phyloP scores from a whole-genome alignment of 30 jellyfish, hydroid and myxozoan species.

The Rhopilema esculentum region DNA sequence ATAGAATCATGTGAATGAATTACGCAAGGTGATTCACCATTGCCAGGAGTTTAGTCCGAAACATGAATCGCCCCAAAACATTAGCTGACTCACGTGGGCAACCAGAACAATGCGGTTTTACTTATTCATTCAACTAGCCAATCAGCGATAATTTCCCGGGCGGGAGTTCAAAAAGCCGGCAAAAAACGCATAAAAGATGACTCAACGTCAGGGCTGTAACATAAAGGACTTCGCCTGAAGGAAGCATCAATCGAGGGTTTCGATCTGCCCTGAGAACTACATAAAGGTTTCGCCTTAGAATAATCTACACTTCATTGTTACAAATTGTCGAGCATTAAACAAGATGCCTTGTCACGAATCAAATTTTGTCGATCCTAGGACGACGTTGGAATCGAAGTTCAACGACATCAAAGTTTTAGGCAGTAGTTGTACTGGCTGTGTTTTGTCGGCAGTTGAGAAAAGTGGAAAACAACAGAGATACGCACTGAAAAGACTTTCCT shows the following conservation, averaged over 20 bases:
- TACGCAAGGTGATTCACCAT: slow-evolving; percentile 31
- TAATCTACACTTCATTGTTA: not conserved
- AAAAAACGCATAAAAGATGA: slow-evolving; percentile 60
- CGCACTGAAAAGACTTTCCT: slow-evolving; percentile 93
- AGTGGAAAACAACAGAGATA: slow-evolving; percentile 72
- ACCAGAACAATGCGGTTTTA: slow-evolving; percentile 47
- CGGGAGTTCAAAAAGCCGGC: slow-evolving; percentile 81
- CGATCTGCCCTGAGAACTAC: slow-evolving; percentile 8
- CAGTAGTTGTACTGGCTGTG: slow-evolving; percentile 95
- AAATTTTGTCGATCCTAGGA: slow-evolving; percentile 43
- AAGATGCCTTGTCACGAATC: slow-evolving; percentile 76
- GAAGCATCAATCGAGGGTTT: slow-evolving; percentile 13
- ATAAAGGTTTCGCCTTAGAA: not conserved
- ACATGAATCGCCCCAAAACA: slow-evolving; percentile 30
- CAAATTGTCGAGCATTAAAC: not conserved
- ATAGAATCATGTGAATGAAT: not conserved
- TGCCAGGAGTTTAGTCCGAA: slow-evolving; percentile 10
- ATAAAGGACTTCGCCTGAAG: slow-evolving; percentile 19
- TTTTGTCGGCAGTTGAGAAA: slow-evolving; percentile 96
- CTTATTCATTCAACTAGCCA: slow-evolving; percentile 40
- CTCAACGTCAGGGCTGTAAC: slow-evolving; percentile 24
- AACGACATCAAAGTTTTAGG: slow-evolving; percentile 89
- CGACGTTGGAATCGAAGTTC: slow-evolving; percentile 81
- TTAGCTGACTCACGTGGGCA: slow-evolving; percentile 58
- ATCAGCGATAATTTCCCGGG: slow-evolving; percentile 74